phyloP scores from a whole-genome alignment of 2,113 vertebrate genomes.

The Urocynchramus pylzowi region DNA sequence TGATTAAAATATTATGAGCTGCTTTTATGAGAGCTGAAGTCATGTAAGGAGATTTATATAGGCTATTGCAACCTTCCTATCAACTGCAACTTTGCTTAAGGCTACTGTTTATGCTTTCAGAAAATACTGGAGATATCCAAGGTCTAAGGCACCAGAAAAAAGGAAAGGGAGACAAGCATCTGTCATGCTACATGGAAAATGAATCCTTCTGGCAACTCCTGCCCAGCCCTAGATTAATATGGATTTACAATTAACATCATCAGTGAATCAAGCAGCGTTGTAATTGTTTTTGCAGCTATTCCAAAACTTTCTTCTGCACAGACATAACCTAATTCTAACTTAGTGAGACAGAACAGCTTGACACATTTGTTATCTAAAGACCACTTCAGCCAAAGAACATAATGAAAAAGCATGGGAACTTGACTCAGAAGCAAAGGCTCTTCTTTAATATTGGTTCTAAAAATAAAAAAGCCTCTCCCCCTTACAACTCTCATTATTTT shows the following conservation, averaged over 20 bases:
- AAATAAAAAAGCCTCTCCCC: constrained; percentile 44
- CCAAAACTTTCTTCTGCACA: constrained; percentile 58
- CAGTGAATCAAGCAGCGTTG: constrained; percentile 8
- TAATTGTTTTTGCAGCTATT: constrained; percentile 65
- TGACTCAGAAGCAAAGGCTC: constrained; percentile 58
- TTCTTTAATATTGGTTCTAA: constrained; percentile 56
- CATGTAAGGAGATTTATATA: constrained; percentile 36
- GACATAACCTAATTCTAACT: constrained; percentile 62
- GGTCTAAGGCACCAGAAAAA: constrained; percentile 21
- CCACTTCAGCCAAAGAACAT: constrained; percentile 70
- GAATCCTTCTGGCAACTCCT: constrained; percentile 55
- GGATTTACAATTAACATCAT: constrained; percentile 62
- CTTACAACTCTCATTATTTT: constrained; percentile 40
- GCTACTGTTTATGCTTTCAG: constrained; percentile 37
- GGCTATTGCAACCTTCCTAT: constrained; percentile 25
- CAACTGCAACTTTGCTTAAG: constrained; percentile 36
- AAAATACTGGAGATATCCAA: constrained; percentile 7
- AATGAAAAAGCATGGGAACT: constrained; percentile 71
- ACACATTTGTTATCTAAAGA: constrained; percentile 70
- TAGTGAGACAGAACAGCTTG: constrained; percentile 63
- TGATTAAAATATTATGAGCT: constrained; percentile 46
- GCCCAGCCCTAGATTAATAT: constrained; percentile 53
- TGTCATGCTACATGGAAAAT: constrained; percentile 15
- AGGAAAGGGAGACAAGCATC: constrained; percentile 14
- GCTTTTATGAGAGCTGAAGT: constrained; percentile 45